Evolutionary conservation across 2,888 invertebrate genomes (phyloP).

Genomic region (Mimachlamys varia): DNA sequence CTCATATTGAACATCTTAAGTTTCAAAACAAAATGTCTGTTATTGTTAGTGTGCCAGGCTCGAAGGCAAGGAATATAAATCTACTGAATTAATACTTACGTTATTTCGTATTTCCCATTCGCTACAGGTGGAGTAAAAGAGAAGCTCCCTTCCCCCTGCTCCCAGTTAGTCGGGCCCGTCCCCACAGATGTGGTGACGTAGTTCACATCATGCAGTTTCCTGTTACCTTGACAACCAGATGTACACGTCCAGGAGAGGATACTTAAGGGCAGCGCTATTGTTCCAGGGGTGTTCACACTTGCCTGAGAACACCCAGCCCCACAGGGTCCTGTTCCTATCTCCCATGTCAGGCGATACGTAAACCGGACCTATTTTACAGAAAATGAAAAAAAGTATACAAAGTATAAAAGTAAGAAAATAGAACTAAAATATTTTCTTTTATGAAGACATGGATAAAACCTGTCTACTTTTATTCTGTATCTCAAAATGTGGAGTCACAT

Average conservation of each 20-base stretch:
- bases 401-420: neutral
- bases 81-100: neutral
- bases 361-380: conserved; percentile 43
- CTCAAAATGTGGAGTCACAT: no score
- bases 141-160: conserved; percentile 53
- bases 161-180: conserved; percentile 46
- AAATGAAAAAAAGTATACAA: neutral
- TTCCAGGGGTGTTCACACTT: conserved; percentile 42
- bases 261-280: neutral
- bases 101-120: neutral
- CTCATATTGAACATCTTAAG: no score
- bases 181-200: conserved; percentile 54
- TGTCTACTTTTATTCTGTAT: no score
- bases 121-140: neutral
- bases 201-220: conserved; percentile 45
- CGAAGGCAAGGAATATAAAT: no score
- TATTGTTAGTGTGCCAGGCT: no score
- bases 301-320: conserved; percentile 48
- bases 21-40: no score
- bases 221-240: neutral
- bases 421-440: no score
- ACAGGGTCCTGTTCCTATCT: conserved; percentile 59
- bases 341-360: conserved; percentile 56
- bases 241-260: conserved; percentile 40
- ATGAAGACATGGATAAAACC: no score